A percentile compares a stretch with the other conserved stretches of the same genome.
Conservation (phyloP, 2,888 invertebrate genomes). For the Neocrepidodera transversa region DNA sequence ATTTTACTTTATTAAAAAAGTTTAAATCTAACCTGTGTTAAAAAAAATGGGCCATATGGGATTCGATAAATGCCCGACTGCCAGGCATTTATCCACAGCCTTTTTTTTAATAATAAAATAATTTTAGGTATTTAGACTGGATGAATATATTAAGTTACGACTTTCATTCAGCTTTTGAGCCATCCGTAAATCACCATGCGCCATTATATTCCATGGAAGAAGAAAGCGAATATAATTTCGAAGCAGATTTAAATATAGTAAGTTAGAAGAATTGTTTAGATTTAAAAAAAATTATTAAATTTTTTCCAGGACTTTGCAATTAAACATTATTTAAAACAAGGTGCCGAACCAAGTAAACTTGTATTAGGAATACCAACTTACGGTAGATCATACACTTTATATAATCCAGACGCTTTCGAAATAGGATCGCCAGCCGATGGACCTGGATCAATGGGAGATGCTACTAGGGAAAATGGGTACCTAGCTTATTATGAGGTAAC, state of each 20-base stretch:
- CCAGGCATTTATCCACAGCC: no score
- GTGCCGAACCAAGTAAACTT: slow-evolving; percentile 80
- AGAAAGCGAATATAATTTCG: slow-evolving; percentile 86
- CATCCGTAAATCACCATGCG: slow-evolving; percentile 89
- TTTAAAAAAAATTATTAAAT: background rate
- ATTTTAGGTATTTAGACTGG: slow-evolving; percentile 83
- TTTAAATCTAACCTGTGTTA: no score
- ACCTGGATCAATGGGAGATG: slow-evolving; percentile 89
- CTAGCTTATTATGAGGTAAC: slow-evolving; percentile 90
- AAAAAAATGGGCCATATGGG: no score
- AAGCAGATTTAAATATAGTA: slow-evolving; percentile 87
- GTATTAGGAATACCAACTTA: slow-evolving; percentile 90
- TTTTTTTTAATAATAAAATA: no score
- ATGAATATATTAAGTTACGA: slow-evolving; percentile 91
- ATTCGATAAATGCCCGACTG: no score
- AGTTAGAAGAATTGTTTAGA: slow-evolving; percentile 57
- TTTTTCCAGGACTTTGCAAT: slow-evolving; percentile 83
- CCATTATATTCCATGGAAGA: slow-evolving; percentile 84
- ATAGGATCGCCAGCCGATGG: slow-evolving; percentile 91
- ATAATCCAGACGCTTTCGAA: slow-evolving; percentile 83
- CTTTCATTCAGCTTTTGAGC: slow-evolving; percentile 91
- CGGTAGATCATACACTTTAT: slow-evolving; percentile 87
- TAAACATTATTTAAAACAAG: slow-evolving; percentile 79
- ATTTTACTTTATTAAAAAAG: no score
- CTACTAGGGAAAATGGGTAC: slow-evolving; percentile 91